These are phyloP conservation scores for Porites rus DNA, from an alignment of 92 coral and sea anemone genomes.

Conservation along the genomic window DNA sequence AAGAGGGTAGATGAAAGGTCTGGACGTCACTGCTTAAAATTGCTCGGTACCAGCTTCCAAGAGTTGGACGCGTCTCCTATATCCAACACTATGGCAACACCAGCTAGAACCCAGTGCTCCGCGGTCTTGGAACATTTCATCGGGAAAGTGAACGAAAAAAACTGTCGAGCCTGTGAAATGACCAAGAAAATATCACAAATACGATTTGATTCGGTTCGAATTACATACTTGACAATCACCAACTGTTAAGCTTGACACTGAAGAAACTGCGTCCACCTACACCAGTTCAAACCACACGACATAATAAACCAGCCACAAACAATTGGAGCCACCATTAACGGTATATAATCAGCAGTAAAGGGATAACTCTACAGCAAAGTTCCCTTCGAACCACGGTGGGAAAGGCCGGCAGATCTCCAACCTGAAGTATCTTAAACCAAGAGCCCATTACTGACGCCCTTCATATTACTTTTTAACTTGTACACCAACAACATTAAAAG, in stretches of 20 bases:
- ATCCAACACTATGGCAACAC: constrained; percentile 68
- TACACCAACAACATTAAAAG: too few species aligned
- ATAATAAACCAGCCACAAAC: too few species aligned
- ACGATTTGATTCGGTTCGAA: not conserved
- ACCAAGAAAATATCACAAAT: not conserved
- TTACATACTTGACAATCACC: not conserved
- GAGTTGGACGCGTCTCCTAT: constrained; percentile 28
- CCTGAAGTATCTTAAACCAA: too few species aligned
- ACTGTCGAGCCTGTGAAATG: constrained; percentile 81
- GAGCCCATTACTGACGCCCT: too few species aligned
- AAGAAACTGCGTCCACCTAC: not conserved
- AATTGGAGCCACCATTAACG: too few species aligned
- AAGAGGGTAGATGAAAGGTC: not conserved
- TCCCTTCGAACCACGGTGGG: too few species aligned
- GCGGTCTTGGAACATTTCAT: constrained; percentile 74
- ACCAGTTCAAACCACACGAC: too few species aligned
- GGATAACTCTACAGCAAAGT: too few species aligned
- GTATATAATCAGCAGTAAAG: too few species aligned
- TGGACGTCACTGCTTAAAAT: constrained; percentile 21
- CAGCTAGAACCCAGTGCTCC: constrained; percentile 81
- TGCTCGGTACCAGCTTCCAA: constrained; percentile 81
- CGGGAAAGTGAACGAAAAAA: constrained; percentile 79
- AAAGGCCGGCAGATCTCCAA: too few species aligned
- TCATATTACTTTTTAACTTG: too few species aligned
- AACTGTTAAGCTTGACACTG: not conserved